Evolutionary conservation across 2,797 vertebrate species (phyloP), one percentile per base, ranked within the genome.

Genomic region (Menidia menidia): DNA sequence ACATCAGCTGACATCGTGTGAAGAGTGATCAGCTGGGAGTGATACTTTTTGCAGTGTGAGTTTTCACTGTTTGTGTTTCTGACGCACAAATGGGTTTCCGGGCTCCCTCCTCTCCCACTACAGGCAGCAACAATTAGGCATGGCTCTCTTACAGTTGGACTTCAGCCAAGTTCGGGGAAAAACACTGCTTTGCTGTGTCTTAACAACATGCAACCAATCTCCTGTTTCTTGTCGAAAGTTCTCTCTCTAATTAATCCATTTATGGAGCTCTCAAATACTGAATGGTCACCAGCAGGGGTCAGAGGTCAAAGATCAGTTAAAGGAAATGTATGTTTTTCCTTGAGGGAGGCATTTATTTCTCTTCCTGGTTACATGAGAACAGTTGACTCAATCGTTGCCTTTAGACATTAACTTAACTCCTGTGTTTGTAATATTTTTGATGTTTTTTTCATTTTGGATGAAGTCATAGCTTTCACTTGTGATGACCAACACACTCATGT

Each of bases 21-120:
- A n/a, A 41, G 8, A 35, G 41, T 41, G 3, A 5, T 14, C 42
- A 19, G 31, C 0, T n/a, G 2, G 25, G 6, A 0, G 7, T 32
- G 33, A 12, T 16, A 72, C 71, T 75, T 84, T 71, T 80, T 87
- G 61, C 69, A 84, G 81, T 71, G 82, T 76, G 62, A 60, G 41
- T 56, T 41, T 63, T 57, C 15, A 60, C 18, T 69, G 71, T 82
- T 66, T 76, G 76, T 72, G 57, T 72, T 82, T 66, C 64, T 75
- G 64, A 70, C 31, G 31, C 62, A 48, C 65, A 71, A 64, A 77
- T 77, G 77, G 33, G 78, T 90, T 90, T 87, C 82, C 74, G 41
- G 70, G 57, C 73, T 48, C 55, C 64, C 71, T 60, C 57, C 55
- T 33, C 25, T 6, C 42, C n/a, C 82, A 63, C 71, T 31, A 51